These are phyloP conservation scores for Terebella lapidaria DNA, from an alignment of 2,888 invertebrate species.

Conservation along the genomic window DNA sequence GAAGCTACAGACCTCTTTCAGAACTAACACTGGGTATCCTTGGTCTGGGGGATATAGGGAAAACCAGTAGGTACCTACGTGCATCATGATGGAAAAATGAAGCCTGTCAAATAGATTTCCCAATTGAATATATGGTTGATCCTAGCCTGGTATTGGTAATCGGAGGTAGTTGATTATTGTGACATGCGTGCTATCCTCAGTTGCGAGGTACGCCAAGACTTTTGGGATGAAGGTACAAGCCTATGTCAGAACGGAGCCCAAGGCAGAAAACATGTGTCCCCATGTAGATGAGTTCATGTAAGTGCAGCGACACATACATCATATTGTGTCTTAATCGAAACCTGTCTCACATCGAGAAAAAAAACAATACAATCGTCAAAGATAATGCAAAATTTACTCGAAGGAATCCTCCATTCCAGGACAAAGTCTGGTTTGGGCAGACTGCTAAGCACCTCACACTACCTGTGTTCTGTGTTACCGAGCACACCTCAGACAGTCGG, in stretches of 20 bases:
- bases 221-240: conserved; percentile 56
- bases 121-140: too few relatives aligned
- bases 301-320: too few relatives aligned
- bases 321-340: too few relatives aligned
- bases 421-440: conserved; percentile 38
- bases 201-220: conserved; percentile 54
- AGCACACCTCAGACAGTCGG: conserved; percentile 56
- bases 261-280: conserved; percentile 15
- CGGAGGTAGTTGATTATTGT: too few relatives aligned
- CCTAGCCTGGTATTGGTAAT: too few relatives aligned
- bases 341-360: too few relatives aligned
- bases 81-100: too few relatives aligned
- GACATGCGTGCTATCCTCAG: conserved; percentile 49
- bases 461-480: conserved; percentile 59
- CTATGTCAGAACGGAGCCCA: conserved; percentile 34
- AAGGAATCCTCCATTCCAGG: too few relatives aligned
- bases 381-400: too few relatives aligned
- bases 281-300: conserved; percentile 25
- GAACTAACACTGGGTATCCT: conserved; percentile 59
- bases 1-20: conserved; percentile 47
- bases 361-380: too few relatives aligned
- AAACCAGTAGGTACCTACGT: conserved; percentile 53
- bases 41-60: conserved; percentile 59
- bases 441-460: conserved; percentile 55
- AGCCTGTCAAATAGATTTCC: too few relatives aligned